Conservation (phyloP, 2,113 vertebrate genomes). For the Collichthys lucidus region DNA sequence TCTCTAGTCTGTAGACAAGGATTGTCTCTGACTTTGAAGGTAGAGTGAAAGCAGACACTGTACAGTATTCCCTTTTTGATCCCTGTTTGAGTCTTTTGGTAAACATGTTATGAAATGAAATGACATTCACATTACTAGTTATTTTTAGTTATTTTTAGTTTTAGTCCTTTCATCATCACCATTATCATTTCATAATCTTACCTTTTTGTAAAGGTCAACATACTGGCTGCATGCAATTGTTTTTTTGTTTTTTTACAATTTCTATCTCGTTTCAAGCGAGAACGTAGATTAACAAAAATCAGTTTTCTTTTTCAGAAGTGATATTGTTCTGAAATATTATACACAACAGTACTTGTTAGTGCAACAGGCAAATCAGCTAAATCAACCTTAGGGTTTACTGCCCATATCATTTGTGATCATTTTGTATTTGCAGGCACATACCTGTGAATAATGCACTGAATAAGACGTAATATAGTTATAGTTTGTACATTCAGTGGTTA, state of each 20-base stretch:
- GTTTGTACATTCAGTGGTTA: neutral
- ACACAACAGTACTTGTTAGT: too few species aligned
- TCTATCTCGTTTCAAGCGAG: neutral
- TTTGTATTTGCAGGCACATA: too few species aligned
- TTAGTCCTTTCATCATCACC: neutral
- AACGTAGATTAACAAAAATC: neutral
- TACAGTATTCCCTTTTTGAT: too few species aligned
- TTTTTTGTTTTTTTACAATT: too few species aligned
- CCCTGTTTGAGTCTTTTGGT: neutral
- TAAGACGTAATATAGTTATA: neutral
- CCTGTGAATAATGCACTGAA: too few species aligned
- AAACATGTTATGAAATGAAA: too few species aligned
- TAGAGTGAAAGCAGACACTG: neutral
- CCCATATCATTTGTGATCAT: too few species aligned
- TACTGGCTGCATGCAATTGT: neutral
- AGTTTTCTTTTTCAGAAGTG: neutral
- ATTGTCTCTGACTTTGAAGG: neutral
- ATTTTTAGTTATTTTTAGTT: neutral
- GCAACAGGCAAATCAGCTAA: too few species aligned
- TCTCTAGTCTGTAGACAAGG: neutral
- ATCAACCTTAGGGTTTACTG: too few species aligned
- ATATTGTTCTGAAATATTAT: too few species aligned
- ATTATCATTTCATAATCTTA: neutral
- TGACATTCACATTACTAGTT: too few species aligned
- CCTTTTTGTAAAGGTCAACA: neutral